phyloP scores from a whole-genome alignment of 2,113 vertebrate genomes.

The Actenoides lindsayi region DNA sequence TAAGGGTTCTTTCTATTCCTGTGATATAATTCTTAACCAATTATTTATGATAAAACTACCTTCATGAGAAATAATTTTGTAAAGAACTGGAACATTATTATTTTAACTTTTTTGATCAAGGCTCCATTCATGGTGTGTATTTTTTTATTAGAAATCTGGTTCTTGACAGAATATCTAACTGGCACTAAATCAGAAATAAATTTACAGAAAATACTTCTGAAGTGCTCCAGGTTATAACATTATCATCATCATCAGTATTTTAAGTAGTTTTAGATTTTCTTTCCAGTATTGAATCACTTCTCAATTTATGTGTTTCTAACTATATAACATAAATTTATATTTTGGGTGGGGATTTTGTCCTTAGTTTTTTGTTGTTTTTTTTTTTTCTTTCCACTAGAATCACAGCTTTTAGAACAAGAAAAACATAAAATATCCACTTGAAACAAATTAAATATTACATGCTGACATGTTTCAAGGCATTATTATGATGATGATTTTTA shows the following conservation, averaged over 20 bases:
- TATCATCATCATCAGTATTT: not conserved
- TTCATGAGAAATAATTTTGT: not conserved
- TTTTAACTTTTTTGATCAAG: not conserved
- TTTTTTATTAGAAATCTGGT: slow-evolving; percentile 43
- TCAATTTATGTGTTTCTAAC: not conserved
- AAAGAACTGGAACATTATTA: not conserved
- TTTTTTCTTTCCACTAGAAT: not conserved
- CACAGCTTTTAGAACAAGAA: not conserved
- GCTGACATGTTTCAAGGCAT: not conserved
- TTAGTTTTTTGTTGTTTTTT: not conserved
- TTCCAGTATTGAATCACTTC: not conserved
- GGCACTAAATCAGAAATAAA: not conserved
- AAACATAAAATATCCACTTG: not conserved
- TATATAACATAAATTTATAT: not conserved
- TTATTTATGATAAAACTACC: not conserved
- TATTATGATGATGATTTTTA: not conserved
- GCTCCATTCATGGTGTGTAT: not conserved
- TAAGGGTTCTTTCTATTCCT: not conserved
- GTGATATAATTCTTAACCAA: not conserved
- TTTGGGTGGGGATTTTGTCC: not conserved
- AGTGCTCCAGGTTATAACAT: not conserved
- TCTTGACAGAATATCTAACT: slow-evolving; percentile 23
- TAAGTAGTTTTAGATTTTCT: not conserved
- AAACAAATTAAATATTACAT: not conserved
- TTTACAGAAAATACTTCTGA: slow-evolving; percentile 8